Evolutionary conservation across 2,113 vertebrate genomes (phyloP).

Genomic region (Mobula birostris): DNA sequence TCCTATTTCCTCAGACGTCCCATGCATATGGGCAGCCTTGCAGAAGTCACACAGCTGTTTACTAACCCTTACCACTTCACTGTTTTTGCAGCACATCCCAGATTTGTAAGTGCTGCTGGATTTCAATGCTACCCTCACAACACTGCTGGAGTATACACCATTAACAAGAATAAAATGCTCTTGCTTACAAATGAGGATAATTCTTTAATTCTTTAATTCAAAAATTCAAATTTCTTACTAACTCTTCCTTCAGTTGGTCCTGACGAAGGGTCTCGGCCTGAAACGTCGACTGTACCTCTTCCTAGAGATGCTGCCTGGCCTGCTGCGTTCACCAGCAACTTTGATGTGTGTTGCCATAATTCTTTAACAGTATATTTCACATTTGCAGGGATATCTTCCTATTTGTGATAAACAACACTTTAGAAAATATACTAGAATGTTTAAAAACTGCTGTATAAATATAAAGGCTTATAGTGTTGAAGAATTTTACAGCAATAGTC

Average conservation of each 20-base stretch:
- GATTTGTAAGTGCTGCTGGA: background rate
- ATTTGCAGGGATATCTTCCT: background rate
- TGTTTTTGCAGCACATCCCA: background rate
- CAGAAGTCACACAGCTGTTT: background rate
- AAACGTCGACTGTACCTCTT: too few species aligned
- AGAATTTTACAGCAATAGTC: background rate
- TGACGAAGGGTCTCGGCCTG: too few species aligned
- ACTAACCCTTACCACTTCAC: background rate
- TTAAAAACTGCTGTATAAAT: background rate
- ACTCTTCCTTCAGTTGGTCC: too few species aligned
- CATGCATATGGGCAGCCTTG: background rate
- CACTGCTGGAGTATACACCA: background rate
- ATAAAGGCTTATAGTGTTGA: background rate
- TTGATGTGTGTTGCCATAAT: too few species aligned
- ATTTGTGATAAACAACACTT: background rate
- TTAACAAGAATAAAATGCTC: background rate
- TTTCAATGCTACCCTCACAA: background rate
- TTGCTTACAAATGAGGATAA: too few species aligned
- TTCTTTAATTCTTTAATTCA: too few species aligned
- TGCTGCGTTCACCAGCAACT: too few species aligned
- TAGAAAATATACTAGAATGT: background rate
- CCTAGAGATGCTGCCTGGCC: too few species aligned
- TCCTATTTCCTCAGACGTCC: background rate
- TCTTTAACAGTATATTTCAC: background rate
- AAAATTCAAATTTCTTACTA: too few species aligned